phyloP scores from a whole-genome alignment of 2,888 invertebrate genomes.

The Tenthredo livida region DNA sequence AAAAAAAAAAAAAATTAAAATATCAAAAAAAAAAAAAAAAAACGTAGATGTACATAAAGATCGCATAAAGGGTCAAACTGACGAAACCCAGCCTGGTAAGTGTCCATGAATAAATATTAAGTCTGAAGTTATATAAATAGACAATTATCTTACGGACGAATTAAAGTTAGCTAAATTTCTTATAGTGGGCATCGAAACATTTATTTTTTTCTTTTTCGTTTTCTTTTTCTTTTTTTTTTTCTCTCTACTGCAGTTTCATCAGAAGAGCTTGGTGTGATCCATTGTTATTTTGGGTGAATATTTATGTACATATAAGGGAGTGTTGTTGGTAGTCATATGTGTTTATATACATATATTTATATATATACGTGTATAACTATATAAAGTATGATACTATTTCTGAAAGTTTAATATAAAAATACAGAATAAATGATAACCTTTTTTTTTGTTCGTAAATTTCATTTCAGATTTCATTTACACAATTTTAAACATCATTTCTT shows the following conservation, averaged over 20 bases:
- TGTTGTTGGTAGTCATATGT: slow-evolving; percentile 27
- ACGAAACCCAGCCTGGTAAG: neutral
- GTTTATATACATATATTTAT: neutral
- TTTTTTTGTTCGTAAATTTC: neutral
- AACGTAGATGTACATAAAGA: neutral
- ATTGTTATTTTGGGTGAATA: neutral
- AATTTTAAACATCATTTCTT: neutral
- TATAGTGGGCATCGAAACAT: neutral
- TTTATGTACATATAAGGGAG: slow-evolving; percentile 12
- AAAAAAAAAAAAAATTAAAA: neutral
- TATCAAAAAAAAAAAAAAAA: neutral
- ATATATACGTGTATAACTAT: slow-evolving; percentile 4
- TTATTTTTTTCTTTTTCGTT: neutral
- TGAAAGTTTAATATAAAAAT: slow-evolving; percentile 27
- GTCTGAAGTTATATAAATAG: neutral
- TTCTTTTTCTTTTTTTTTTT: too few relatives aligned
- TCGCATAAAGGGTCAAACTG: neutral
- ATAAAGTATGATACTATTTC: neutral
- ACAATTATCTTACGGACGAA: neutral
- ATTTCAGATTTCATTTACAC: neutral
- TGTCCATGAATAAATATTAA: neutral
- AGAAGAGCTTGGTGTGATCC: neutral
- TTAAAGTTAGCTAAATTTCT: neutral
- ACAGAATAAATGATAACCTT: neutral
- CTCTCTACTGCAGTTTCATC: neutral